phyloP scores from a whole-genome alignment of 2,113 vertebrate species.

The Phalacrocorax carbo region DNA sequence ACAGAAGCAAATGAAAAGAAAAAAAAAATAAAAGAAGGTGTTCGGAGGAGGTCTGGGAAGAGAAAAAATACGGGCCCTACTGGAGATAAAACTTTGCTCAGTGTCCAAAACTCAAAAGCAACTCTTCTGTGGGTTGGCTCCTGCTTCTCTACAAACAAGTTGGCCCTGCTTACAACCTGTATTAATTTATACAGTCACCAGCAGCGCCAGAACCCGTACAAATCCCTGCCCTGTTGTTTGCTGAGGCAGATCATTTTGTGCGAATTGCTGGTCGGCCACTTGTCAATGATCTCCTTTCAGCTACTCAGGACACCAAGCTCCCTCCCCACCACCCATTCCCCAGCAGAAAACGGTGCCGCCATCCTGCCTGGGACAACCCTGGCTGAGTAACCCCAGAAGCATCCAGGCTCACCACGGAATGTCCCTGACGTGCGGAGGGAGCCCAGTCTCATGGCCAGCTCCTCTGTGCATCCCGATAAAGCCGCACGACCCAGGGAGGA shows the following conservation, averaged over 20 bases:
- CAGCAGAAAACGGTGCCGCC: neutral
- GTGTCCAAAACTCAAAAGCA: constrained; percentile 43
- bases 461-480: neutral
- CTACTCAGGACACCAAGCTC: neutral
- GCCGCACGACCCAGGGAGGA: neutral
- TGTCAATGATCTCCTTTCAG: neutral
- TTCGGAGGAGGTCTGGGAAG: constrained; percentile 16
- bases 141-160: constrained; percentile 19
- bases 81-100: constrained; percentile 46
- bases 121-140: constrained; percentile 47
- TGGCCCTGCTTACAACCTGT: constrained; percentile 28
- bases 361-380: neutral
- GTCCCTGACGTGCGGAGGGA: neutral
- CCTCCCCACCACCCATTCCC: neutral
- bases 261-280: neutral
- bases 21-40: constrained; percentile 17
- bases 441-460: neutral
- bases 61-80: neutral
- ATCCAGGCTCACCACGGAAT: constrained; percentile 28
- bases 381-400: neutral
- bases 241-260: neutral
- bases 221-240: constrained; percentile 4
- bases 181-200: constrained; percentile 23
- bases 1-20: constrained; percentile 39
- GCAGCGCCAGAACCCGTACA: neutral